Evolutionary conservation across 2,888 invertebrate species (phyloP), one percentile per base, ranked within the genome.

Genomic region (Archips crataeganus): DNA sequence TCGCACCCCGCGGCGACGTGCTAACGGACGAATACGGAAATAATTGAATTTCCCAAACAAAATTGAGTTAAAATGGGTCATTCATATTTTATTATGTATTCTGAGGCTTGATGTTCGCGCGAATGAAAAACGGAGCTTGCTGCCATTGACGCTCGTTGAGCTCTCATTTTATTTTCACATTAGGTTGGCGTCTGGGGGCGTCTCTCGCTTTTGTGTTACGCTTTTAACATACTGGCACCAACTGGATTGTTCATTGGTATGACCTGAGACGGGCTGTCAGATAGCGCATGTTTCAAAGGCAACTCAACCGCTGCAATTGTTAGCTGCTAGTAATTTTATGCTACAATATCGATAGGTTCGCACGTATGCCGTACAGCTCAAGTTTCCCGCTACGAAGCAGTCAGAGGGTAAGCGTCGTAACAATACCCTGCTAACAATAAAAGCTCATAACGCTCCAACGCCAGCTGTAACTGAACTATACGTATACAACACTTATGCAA

Each of bases 11-110:
- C 72, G 57, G 75, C 70, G 75, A 59, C 60, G 70, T 75, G 74
- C 66, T 78, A 75, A 79, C 79, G 78, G 78, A 75, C 77, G 74
- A 80, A 82, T 78, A 79, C 77, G 77, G 76, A 82, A 81, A 81
- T 85, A 85, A 87, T 86, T 85, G 81, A 84, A 86, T 86, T 83
- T 82, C 77, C 82, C 72, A 80, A 81, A 81, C 79, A 78, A 82
- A 85, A 84, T 81, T 77, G 81, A 82, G 80, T 80, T 83, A 83
- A 68, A 73, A 85, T 83, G 80, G 81, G 60, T 79, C 82, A 82
- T 85, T 85, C 82, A 85, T 84, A 82, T 83, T 85, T 83, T 84
- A 84, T 79, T 81, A 83, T 68, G 42, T 64, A 64, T 73, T 73
- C 57, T 60, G 64, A 57, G 62, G 67, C 68, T 42, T 59, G 23